Percentiles rank a stretch among this genome's conserved stretches.
Evolutionary conservation across 2,113 vertebrate species (phyloP).

Genomic region (Rhea americana): DNA sequence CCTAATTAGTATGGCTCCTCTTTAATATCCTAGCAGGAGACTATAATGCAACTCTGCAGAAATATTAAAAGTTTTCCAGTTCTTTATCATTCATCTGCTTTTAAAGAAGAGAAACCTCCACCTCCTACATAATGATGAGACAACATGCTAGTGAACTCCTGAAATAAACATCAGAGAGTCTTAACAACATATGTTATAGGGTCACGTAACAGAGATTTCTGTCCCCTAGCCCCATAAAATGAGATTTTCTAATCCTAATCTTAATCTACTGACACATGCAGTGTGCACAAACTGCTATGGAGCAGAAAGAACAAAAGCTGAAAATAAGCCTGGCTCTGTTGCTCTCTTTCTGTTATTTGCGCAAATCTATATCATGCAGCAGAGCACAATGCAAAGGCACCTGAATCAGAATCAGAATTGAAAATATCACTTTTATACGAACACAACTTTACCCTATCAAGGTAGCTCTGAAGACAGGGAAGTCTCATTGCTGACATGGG

Average conservation of each 20-base stretch:
- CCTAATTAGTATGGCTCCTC: not conserved
- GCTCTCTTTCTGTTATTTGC: not conserved
- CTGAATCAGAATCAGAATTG: not conserved
- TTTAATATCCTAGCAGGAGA: slow-evolving; percentile 1
- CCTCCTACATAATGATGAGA: slow-evolving; percentile 7
- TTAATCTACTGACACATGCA: slow-evolving; percentile 28
- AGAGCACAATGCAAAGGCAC: not conserved
- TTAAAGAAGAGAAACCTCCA: slow-evolving; percentile 9
- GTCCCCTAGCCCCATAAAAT: slow-evolving; percentile 8
- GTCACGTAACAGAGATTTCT: not conserved
- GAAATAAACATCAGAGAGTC: slow-evolving; percentile 37
- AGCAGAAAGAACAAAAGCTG: not conserved
- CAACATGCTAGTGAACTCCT: not conserved
- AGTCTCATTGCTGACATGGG: not conserved
- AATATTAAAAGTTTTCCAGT: slow-evolving; percentile 31
- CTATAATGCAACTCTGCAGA: slow-evolving; percentile 4
- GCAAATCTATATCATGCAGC: not conserved
- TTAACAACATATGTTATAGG: slow-evolving; percentile 3
- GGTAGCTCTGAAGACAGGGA: not conserved
- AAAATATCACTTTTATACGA: not conserved
- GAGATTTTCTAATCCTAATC: slow-evolving; percentile 32
- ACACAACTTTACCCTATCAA: not conserved
- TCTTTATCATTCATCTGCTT: slow-evolving; percentile 37
- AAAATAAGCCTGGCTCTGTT: not conserved
- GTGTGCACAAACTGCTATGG: not conserved